phyloP scores from a whole-genome alignment of 2,888 invertebrate genomes.

The Cantharis lateralis region DNA sequence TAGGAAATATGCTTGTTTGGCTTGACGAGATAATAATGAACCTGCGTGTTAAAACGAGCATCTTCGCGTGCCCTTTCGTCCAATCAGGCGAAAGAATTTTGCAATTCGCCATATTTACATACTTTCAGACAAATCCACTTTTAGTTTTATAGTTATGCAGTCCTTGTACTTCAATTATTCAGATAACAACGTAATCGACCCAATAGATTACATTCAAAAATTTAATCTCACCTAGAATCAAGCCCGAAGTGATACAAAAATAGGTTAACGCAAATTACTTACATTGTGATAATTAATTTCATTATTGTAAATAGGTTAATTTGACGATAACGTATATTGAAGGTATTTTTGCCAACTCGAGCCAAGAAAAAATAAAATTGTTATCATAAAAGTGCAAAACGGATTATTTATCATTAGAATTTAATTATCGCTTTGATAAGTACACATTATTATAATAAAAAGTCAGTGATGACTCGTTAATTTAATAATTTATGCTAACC shows the following conservation, averaged over 20 bases:
- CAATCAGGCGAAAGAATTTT: neutral
- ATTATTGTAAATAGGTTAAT: neutral
- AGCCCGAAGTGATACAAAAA: neutral
- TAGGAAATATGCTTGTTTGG: neutral
- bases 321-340: neutral
- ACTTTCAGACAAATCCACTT: neutral
- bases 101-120: neutral
- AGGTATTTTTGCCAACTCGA: neutral
- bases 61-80: neutral
- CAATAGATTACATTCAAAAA: neutral
- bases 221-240: neutral
- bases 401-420: constrained; percentile 2
- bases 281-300: neutral
- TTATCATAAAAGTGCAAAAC: constrained; percentile 12
- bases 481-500: neutral
- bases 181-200: neutral
- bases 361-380: constrained; percentile 6
- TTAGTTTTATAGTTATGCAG: neutral
- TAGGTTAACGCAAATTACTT: neutral
- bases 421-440: constrained; percentile 5
- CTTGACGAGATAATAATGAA: neutral
- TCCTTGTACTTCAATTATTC: neutral
- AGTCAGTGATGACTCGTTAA: neutral
- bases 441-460: neutral
- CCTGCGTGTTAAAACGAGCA: neutral